These are phyloP conservation scores for Calidris pygmaea DNA, from an alignment of 2,113 vertebrate genomes.

Conservation along the genomic window DNA sequence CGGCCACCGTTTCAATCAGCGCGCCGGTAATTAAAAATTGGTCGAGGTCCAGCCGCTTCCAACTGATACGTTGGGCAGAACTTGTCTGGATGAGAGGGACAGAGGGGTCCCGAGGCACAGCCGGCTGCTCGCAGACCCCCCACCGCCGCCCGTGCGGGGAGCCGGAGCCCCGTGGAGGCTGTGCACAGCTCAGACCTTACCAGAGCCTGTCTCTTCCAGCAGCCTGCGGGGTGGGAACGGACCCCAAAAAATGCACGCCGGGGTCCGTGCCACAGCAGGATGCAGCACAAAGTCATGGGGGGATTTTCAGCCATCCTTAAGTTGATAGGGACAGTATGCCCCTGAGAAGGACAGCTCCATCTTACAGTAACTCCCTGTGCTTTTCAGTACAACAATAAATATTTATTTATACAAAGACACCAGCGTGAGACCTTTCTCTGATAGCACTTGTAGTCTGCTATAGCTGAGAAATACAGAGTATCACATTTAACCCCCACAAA, in stretches of 20 bases:
- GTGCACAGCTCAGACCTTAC: background rate
- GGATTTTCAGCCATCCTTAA: background rate
- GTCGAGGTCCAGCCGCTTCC: background rate
- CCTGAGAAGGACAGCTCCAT: background rate
- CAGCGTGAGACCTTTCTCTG: background rate
- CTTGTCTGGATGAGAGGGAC: background rate
- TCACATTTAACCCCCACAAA: background rate
- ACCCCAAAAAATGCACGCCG: background rate
- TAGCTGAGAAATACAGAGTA: background rate
- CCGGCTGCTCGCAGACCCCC: background rate
- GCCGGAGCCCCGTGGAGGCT: background rate
- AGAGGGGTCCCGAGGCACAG: background rate
- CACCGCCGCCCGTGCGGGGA: rapidly evolving
- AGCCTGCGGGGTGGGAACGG: background rate
- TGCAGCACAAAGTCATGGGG: background rate
- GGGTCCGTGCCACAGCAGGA: rapidly evolving
- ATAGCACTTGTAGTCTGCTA: background rate
- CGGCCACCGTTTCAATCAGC: background rate
- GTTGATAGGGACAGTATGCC: background rate
- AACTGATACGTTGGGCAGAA: background rate
- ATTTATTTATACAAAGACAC: background rate
- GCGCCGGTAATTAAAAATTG: background rate
- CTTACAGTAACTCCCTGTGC: background rate
- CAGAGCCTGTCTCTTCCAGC: background rate
- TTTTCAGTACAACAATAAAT: background rate